Base-by-base conservation (phyloP, 1,140 invertebrate species). In the Asobara japonica region DNA sequence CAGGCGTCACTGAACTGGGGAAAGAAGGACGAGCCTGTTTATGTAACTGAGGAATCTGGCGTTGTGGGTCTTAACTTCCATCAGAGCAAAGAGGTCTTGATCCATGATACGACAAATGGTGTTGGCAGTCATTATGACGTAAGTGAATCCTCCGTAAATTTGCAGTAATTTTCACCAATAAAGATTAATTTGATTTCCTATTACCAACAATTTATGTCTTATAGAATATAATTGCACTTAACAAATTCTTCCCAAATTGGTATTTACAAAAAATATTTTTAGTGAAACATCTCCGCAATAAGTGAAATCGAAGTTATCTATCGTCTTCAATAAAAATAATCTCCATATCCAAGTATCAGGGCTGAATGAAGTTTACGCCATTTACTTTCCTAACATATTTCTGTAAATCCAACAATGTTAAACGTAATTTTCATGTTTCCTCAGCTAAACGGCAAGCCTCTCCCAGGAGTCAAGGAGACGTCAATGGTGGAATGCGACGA, bases 61-160 rank as follows among this genome's bases (percentile, higher is more conserved):
- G 94, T 96, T 0, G 91, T 95, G 16, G 94, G 94, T 0, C 89
- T 96, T 2, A 95, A 95, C 85, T 96, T 96, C 89, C 93, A 95
- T 84, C 94, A 96, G 86, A 95, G 94, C 83, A 95, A 96, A 90
- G 94, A 96, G 87, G 90, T 94, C 78, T 90, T 95, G 13, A 93
- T 95, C 65, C 90, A 92, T 62, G 94, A 95, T 74, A 90, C 89
- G 29, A 89, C 89, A 22, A 95, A 95, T 81, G 93, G 94, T 65
- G 80, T 87, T 74, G 84, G 84, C 38, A 87, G 82, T 73, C 86
- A 87, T 75, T 87, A 86, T 71, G 86, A 88, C 72, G 87, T 88
- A 84, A 88, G 84, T 65, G n/a, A 5, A 45, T 11, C 7, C n/a
- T 13, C n/a, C 2, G 13, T 16, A 45, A 45, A 6, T 41, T 41